A percentile compares a stretch with the other conserved stretches of the same genome.
These are phyloP conservation scores for Cepaea hortensis DNA, from an alignment of 2,888 invertebrate genomes.

Conservation along the genomic window DNA sequence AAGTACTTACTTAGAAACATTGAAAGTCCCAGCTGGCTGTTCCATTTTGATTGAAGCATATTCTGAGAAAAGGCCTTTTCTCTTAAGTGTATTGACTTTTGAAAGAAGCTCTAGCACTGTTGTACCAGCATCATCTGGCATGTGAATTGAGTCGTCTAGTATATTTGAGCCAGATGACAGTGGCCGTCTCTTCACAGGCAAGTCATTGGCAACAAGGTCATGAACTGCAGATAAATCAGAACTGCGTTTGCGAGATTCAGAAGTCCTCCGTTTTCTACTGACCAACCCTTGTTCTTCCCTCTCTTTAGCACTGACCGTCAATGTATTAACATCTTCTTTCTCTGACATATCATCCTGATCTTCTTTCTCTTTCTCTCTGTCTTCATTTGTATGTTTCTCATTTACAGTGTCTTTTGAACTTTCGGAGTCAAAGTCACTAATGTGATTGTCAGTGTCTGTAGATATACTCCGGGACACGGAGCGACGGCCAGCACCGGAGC, in stretches of 20 bases:
- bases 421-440: conserved; percentile 71
- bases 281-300: conserved; percentile 38
- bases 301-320: conserved; percentile 33
- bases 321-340: conserved; percentile 5
- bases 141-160: conserved; percentile 70
- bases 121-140: conserved; percentile 76
- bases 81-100: conserved; percentile 85
- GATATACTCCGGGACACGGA: conserved; percentile 60
- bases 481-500: conserved; percentile 41
- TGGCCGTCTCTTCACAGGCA: conserved; percentile 69
- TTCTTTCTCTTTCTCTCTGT: conserved; percentile 54
- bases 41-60: conserved; percentile 91
- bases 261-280: conserved; percentile 46
- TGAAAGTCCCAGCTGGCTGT: conserved; percentile 91
- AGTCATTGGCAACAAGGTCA: conserved; percentile 52
- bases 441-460: conserved; percentile 62
- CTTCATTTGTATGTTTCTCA: conserved; percentile 82
- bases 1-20: conserved; percentile 85
- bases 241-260: conserved; percentile 51
- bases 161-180: conserved; percentile 62
- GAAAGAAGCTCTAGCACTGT: conserved; percentile 86
- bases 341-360: conserved; percentile 35
- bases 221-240: conserved; percentile 49
- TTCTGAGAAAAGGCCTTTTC: conserved; percentile 89
- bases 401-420: conserved; percentile 71